Conservation (phyloP, 2,113 vertebrate species). For the Electrona antarctica region DNA sequence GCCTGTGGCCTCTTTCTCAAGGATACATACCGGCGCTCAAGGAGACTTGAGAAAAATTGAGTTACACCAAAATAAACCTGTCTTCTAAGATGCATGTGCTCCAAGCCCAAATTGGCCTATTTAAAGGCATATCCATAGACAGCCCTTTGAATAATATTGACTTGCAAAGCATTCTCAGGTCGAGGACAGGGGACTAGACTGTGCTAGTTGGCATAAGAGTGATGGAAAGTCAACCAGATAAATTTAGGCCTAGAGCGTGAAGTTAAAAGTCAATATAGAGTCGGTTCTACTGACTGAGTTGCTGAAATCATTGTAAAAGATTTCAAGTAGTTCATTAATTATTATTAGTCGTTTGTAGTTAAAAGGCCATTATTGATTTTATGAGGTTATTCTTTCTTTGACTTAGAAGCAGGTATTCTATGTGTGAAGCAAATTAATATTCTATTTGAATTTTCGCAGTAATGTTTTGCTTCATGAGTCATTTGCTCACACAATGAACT, state of each 20-base stretch:
- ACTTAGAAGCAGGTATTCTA: background rate
- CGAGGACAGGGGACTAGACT: constrained; percentile 62
- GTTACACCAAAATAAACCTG: constrained; percentile 85
- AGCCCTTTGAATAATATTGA: constrained; percentile 80
- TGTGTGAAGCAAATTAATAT: constrained; percentile 12
- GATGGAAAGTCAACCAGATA: constrained; percentile 60
- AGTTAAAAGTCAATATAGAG: constrained; percentile 41
- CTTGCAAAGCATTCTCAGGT: constrained; percentile 76
- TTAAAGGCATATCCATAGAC: constrained; percentile 80
- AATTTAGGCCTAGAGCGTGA: constrained; percentile 34
- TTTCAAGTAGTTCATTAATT: background rate
- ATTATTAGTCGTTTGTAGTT: constrained; percentile 4
- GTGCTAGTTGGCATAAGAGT: constrained; percentile 59
- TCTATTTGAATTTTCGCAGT: background rate
- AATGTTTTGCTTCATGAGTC: constrained; percentile 34
- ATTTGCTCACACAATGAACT: constrained; percentile 40
- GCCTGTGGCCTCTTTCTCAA: constrained; percentile 80
- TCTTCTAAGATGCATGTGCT: constrained; percentile 83
- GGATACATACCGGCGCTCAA: constrained; percentile 77
- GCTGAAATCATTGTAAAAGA: background rate
- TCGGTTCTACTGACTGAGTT: constrained; percentile 11
- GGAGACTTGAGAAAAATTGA: constrained; percentile 85
- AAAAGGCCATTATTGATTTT: constrained; percentile 19
- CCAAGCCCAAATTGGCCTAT: constrained; percentile 81
- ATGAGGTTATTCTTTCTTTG: background rate